Base-by-base conservation (phyloP, 2,113 vertebrate genomes). In the Rhinogobius similis region DNA sequence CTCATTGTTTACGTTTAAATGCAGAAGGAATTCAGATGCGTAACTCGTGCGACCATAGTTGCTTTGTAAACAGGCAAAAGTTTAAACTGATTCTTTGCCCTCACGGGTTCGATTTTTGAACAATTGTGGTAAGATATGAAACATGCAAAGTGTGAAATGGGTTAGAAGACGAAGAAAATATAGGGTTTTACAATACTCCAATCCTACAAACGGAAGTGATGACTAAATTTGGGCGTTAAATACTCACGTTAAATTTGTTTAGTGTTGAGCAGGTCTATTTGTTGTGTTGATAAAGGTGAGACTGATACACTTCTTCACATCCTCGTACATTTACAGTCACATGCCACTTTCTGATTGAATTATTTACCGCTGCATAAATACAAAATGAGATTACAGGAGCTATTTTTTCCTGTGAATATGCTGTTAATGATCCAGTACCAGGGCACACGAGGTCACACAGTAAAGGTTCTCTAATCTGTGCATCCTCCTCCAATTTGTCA, bases 351-450 rank as follows among this genome's bases (percentile, higher is more conserved):
- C 38, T 59, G 13, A 65, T 68, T 70, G 53, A 62, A 18, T 58
- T 68, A 69, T 70, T 80, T 12, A 58, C 27, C 67, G 26, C 29
- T 82, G 24, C 70, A 75, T 71, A 26, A 64, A 72, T 52, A 41
- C 59, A 41, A 46, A 68, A 58, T 73, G 8, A 27, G 20, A 76
- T 81, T 81, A 61, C 52, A 16, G 18, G 7, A 36, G n/a, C 21
- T 73, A 62, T 64, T 73, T 63, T 67, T n/a, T 29, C 24, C 32
- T 55, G 48, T 68, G 1, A 72, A 68, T 73, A 63, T 46, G 26
- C 44, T 53, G 10, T 68, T 68, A 61, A 18, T 65, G 16, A 75
- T 48, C 58, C 58, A n/a, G 63, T 50, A 62, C 64, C 6, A 44
- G 13, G 67, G 81, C 26, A 44, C 21, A 38, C 10, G 58, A 24